Evolutionary conservation across 2,113 vertebrate genomes (phyloP), one percentile per base, ranked within the genome.

Genomic region (Crotophaga sulcirostris): DNA sequence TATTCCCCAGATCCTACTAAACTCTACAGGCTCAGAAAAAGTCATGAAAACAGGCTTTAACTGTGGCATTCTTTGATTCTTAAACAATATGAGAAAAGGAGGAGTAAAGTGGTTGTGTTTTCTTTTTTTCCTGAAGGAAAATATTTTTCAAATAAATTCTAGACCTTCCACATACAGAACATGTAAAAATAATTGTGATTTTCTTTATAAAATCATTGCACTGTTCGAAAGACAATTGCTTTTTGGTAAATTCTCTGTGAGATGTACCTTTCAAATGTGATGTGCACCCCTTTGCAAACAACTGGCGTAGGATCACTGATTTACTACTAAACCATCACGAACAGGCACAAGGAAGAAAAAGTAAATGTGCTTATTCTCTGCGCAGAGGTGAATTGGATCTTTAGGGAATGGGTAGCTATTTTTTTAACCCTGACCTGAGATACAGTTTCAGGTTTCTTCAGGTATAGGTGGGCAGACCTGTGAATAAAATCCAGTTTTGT

Each of bases 11-110:
- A 78, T 84, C 33, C 70, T 89, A 62, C 31, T 85, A 66, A 94
- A 89, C 33, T 45, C 26, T 69, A 49, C n/a, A 83, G 44, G 33
- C 40, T 72, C 55, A 58, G 56, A 94, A 94, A 95, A 81, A 62
- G n/a, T 83, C 19, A 87, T 63, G 45, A 90, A 92, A 93, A 47
- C 24, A 86, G 12, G 16, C 36, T 94, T 92, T 94, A 94, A 74
- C n/a, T 84, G 29, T 55, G 47, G 4, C 12, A 42, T 90, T 69
- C 47, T 76, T 85, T 84, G 24, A 33, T 95, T n/a, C 34, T 91
- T 78, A 66, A 85, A 51, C 12, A 85, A 31, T 59, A 42, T 23
- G n/a, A 60, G 13, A 63, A 76, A 15, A 83, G 26, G 49, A 45
- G 19, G 18, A 76, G 12, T 64, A 75, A 78, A 5, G 23, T 25